Evolutionary conservation across 2,113 vertebrate species (phyloP).

Genomic region (Ellobius talpinus): DNA sequence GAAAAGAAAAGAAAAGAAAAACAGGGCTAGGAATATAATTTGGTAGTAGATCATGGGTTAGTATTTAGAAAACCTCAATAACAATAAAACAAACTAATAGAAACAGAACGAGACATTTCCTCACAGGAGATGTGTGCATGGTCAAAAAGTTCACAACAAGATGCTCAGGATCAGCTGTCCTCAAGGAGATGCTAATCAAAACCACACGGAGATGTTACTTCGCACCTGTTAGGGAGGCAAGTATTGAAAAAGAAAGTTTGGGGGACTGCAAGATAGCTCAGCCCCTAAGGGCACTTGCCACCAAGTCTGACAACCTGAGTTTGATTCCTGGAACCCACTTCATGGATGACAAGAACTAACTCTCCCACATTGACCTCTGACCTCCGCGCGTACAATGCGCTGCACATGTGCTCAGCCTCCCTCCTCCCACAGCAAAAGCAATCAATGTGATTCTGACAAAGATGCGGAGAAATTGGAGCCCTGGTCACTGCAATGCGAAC

Average conservation of each 20-base stretch:
- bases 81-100: not conserved
- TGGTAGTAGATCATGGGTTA: not conserved
- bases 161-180: not conserved
- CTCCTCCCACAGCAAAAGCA: too few species aligned
- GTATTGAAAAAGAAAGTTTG: not conserved
- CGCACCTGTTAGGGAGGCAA: not conserved
- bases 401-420: not conserved
- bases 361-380: not conserved
- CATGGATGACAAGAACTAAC: not conserved
- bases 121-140: not conserved
- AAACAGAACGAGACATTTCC: constrained; percentile 14
- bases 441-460: not conserved
- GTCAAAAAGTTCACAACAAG: not conserved
- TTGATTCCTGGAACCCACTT: not conserved
- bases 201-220: not conserved
- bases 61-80: not conserved
- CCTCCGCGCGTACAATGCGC: not conserved
- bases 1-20: not conserved
- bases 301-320: not conserved
- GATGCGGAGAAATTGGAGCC: not conserved
- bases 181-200: constrained; percentile 41
- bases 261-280: not conserved
- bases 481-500: not conserved
- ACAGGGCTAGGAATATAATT: not conserved
- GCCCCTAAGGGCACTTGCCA: not conserved